A percentile compares a stretch with the other conserved stretches of the same genome.
These are phyloP conservation scores for Austrofundulus limnaeus DNA, from an alignment of 2,113 vertebrate genomes.

Conservation along the genomic window DNA sequence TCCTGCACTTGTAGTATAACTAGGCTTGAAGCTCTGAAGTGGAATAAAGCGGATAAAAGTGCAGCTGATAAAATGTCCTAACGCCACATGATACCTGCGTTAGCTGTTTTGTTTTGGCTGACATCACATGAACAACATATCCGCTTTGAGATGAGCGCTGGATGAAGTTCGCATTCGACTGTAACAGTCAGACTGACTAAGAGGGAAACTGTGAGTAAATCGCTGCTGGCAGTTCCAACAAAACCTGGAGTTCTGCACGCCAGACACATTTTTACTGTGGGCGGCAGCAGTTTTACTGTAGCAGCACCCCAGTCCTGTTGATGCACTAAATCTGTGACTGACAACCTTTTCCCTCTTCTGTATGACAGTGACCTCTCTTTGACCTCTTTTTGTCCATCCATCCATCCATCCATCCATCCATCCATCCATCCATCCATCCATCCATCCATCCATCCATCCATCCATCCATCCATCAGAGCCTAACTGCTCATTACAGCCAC, in stretches of 20 bases:
- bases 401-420: conserved; percentile 52
- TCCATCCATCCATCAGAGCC: conserved; percentile 25
- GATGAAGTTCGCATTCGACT: conserved; percentile 19
- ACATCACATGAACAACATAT: conserved; percentile 3
- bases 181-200: conserved; percentile 39
- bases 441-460: conserved; percentile 26
- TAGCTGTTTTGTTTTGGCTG: too few relatives aligned
- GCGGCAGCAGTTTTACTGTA: conserved; percentile 57
- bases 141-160: conserved; percentile 5
- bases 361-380: conserved; percentile 26
- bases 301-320: conserved; percentile 19
- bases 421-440: conserved; percentile 57
- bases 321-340: conserved; percentile 47
- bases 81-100: too few relatives aligned
- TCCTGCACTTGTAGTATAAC: too few relatives aligned
- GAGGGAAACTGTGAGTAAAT: conserved; percentile 30
- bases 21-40: too few relatives aligned
- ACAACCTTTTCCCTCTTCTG: conserved; percentile 15
- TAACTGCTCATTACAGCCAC: conserved; percentile 43
- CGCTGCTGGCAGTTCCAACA: conserved; percentile 40
- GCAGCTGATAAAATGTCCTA: too few relatives aligned
- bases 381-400: conserved; percentile 41
- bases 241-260: conserved; percentile 37
- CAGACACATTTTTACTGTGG: conserved; percentile 42
- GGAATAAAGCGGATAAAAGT: too few relatives aligned